Conservation (phyloP, 2,888 invertebrate species). For the Netelia fuscicornis region DNA sequence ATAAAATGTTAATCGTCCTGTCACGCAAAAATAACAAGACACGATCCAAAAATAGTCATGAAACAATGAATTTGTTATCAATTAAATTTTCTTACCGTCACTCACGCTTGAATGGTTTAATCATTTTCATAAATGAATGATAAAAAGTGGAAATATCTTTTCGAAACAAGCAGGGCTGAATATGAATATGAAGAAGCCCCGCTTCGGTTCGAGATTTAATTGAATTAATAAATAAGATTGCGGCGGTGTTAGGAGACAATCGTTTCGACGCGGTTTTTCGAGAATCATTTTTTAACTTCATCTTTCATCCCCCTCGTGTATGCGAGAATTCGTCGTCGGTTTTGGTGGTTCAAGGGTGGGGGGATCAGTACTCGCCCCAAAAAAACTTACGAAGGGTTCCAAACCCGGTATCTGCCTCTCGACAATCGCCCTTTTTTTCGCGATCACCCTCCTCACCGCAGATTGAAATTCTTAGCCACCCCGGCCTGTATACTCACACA, state of each 20-base stretch:
- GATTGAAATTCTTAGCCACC: slow-evolving; percentile 84
- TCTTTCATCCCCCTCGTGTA: slow-evolving; percentile 66
- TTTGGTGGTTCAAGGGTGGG: slow-evolving; percentile 45
- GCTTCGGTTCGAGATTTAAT: background rate
- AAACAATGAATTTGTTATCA: too few species aligned
- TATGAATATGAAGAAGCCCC: background rate
- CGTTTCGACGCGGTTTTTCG: slow-evolving; percentile 43
- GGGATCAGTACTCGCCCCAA: slow-evolving; percentile 59
- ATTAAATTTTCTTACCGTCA: too few species aligned
- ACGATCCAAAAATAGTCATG: too few species aligned
- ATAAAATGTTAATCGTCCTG: too few species aligned
- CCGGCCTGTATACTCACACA: slow-evolving; percentile 63
- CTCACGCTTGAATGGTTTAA: background rate
- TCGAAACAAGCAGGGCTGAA: background rate
- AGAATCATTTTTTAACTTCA: slow-evolving; percentile 81
- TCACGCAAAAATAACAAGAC: too few species aligned
- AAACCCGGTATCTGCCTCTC: slow-evolving; percentile 65
- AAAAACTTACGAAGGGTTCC: slow-evolving; percentile 61
- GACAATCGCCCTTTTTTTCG: slow-evolving; percentile 72
- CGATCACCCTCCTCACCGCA: slow-evolving; percentile 81
- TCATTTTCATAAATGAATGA: background rate
- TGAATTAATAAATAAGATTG: slow-evolving; percentile 51
- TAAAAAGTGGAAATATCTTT: background rate
- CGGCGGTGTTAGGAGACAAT: slow-evolving; percentile 41
- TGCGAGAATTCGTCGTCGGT: slow-evolving; percentile 77